These are phyloP conservation scores for Pygmarrhopalites habei DNA, from an alignment of 1,140 invertebrate species.

Conservation along the genomic window DNA sequence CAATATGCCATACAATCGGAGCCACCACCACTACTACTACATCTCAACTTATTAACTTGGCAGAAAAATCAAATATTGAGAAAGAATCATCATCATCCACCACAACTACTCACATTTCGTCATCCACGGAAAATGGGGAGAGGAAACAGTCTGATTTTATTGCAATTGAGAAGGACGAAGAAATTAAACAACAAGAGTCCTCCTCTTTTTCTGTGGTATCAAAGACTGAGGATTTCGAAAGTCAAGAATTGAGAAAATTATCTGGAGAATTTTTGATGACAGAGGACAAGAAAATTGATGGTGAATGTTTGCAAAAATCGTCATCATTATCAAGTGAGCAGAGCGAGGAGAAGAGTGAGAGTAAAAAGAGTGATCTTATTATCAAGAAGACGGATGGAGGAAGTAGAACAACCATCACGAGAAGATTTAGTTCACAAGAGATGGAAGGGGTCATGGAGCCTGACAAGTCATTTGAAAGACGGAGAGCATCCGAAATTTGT, in stretches of 20 bases:
- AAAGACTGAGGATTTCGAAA: too few relatives aligned
- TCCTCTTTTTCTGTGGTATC: too few relatives aligned
- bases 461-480: not conserved
- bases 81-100: slow-evolving; percentile 2
- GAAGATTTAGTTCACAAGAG: slow-evolving; percentile 21
- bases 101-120: not conserved
- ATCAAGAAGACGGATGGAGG: not conserved
- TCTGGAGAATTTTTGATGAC: not conserved
- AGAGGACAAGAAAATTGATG: not conserved
- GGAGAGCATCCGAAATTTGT: slow-evolving; percentile 15
- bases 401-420: slow-evolving; percentile 21
- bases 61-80: not conserved
- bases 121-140: too few relatives aligned
- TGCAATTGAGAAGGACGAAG: not conserved
- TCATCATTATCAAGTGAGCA: too few relatives aligned
- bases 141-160: not conserved
- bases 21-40: not conserved
- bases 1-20: not conserved
- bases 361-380: not conserved
- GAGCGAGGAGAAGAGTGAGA: not conserved
- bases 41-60: not conserved
- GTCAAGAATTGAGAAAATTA: too few relatives aligned
- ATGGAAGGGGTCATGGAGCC: not conserved
- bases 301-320: too few relatives aligned
- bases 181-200: not conserved